These are phyloP conservation scores for Drosophila lacicola DNA, from an alignment of 2,888 invertebrate genomes.

Conservation along the genomic window DNA sequence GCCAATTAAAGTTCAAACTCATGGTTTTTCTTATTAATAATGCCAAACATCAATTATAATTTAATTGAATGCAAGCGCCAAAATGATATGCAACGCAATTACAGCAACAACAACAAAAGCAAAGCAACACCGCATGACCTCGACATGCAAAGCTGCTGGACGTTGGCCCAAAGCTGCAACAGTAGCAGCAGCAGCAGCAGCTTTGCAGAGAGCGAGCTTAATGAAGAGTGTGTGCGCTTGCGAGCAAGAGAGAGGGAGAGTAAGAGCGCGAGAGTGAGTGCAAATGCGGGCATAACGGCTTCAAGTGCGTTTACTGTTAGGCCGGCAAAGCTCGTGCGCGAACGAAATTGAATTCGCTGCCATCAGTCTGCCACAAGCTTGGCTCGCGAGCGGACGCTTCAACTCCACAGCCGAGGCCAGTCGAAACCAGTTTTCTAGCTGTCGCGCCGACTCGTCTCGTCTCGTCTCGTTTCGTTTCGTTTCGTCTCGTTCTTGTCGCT, in stretches of 20 bases:
- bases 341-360: slow-evolving; percentile 72
- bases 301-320: slow-evolving; percentile 71
- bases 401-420: slow-evolving; percentile 10
- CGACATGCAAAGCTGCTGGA: slow-evolving; percentile 78
- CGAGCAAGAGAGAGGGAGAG: slow-evolving; percentile 5
- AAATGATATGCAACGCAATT: slow-evolving; percentile 38
- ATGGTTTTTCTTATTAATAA: slow-evolving; percentile 51
- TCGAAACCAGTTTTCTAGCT: slow-evolving; percentile 45
- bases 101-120: slow-evolving; percentile 14
- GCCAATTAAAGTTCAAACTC: slow-evolving; percentile 75
- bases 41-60: slow-evolving; percentile 68
- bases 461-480: slow-evolving; percentile 31
- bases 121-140: slow-evolving; percentile 66
- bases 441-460: slow-evolving; percentile 31
- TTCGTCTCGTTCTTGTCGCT: slow-evolving; percentile 24
- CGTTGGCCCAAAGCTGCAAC: slow-evolving; percentile 58
- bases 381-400: slow-evolving; percentile 80
- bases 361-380: slow-evolving; percentile 83
- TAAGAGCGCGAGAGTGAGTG: slow-evolving; percentile 15
- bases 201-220: slow-evolving; percentile 33
- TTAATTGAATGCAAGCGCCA: slow-evolving; percentile 70
- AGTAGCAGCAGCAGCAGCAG: slow-evolving; percentile 27
- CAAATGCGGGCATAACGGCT: slow-evolving; percentile 59
- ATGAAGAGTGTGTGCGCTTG: slow-evolving; percentile 4
- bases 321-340: slow-evolving; percentile 61